These are phyloP conservation scores for Pachydiplax longipennis DNA, from an alignment of 2,888 invertebrate genomes.

Conservation along the genomic window DNA sequence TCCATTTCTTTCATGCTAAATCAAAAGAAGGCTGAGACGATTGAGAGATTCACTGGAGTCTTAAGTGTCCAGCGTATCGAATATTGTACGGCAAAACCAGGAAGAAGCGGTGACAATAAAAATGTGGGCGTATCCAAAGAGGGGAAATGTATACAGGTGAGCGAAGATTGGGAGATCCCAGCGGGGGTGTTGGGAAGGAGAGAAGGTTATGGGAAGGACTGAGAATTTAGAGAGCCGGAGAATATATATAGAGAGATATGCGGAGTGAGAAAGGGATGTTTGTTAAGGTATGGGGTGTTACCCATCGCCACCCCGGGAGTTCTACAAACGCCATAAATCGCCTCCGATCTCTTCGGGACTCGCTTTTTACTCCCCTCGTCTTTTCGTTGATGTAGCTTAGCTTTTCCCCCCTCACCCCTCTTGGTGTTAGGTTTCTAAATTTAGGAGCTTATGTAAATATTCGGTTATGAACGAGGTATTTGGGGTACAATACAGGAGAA, in stretches of 20 bases:
- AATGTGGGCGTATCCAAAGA: not conserved
- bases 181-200: constrained; percentile 10
- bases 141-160: not conserved
- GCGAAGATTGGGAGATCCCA: constrained; percentile 11
- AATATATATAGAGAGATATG: not conserved
- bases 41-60: too few species aligned
- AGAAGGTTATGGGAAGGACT: not conserved
- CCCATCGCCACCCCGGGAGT: constrained; percentile 23
- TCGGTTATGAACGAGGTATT: too few species aligned
- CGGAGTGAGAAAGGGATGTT: not conserved
- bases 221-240: not conserved
- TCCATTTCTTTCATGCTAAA: not conserved
- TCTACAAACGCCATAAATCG: constrained; percentile 16
- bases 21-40: too few species aligned
- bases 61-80: too few species aligned
- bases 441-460: too few species aligned
- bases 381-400: too few species aligned
- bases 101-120: not conserved
- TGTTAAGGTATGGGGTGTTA: constrained; percentile 18
- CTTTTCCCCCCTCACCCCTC: too few species aligned
- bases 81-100: not conserved
- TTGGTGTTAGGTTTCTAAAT: too few species aligned
- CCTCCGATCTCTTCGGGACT: not conserved
- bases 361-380: not conserved
- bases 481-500: too few species aligned